phyloP scores from a whole-genome alignment of 2,113 vertebrate genomes.

The Austrofundulus limnaeus region DNA sequence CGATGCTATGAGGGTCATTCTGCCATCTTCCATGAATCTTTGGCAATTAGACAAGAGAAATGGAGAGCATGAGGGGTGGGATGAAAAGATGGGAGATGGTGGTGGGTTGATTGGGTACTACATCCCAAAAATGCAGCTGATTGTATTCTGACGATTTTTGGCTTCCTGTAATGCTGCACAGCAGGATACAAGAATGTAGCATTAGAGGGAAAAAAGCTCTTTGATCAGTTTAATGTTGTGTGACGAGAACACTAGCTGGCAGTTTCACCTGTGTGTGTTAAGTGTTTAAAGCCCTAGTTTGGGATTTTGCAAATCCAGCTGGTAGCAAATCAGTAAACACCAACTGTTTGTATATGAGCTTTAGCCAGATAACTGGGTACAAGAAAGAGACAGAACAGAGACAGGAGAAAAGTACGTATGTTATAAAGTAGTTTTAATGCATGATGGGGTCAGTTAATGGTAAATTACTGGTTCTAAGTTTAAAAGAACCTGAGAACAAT shows the following conservation, averaged over 20 bases:
- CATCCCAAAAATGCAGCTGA: conserved; percentile 28
- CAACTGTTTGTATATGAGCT: conserved; percentile 30
- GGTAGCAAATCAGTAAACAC: conserved; percentile 36
- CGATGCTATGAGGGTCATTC: conserved; percentile 25
- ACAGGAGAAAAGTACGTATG: not conserved
- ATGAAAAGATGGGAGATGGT: not conserved
- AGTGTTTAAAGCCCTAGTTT: conserved; percentile 13
- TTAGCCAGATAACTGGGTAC: conserved; percentile 21
- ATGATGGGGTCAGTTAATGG: too few relatives aligned
- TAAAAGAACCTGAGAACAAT: too few relatives aligned
- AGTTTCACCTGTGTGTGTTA: conserved; percentile 47
- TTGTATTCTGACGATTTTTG: conserved; percentile 16
- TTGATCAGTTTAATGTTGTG: conserved; percentile 59
- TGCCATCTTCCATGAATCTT: conserved; percentile 37
- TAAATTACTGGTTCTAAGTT: too few relatives aligned
- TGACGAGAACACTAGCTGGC: conserved; percentile 41
- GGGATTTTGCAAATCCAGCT: conserved; percentile 32
- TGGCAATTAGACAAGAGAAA: conserved; percentile 41
- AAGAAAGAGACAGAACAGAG: not conserved
- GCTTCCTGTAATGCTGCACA: conserved; percentile 35
- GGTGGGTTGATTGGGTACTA: conserved; percentile 1
- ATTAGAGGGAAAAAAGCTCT: conserved; percentile 28
- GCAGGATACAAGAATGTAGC: conserved; percentile 19
- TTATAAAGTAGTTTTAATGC: too few relatives aligned
- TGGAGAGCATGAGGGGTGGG: not conserved